phyloP scores from a whole-genome alignment of 2,888 invertebrate genomes.

The Aleiodes leptofemur region DNA sequence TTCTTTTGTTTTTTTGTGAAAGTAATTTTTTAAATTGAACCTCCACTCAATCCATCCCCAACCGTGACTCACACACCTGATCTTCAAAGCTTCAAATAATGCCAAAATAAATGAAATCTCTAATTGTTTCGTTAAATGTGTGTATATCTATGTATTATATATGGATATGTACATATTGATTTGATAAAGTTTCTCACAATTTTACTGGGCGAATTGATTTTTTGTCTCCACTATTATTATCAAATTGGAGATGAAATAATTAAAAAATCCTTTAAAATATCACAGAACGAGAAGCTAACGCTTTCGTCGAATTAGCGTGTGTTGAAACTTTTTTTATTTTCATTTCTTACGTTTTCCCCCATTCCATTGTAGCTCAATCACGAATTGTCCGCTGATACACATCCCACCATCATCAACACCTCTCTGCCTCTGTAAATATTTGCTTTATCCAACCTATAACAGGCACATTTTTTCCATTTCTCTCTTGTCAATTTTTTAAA shows the following conservation, averaged over 20 bases:
- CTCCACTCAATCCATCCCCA: constrained; percentile 23
- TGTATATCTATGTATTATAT: not conserved
- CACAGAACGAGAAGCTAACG: constrained; percentile 20
- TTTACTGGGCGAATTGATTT: constrained; percentile 32
- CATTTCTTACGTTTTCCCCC: constrained; percentile 2
- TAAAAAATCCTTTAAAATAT: not conserved
- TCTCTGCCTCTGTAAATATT: constrained; percentile 37
- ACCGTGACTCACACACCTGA: constrained; percentile 43
- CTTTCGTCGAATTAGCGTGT: constrained; percentile 31
- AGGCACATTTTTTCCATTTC: constrained; percentile 4
- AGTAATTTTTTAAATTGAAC: constrained; percentile 15
- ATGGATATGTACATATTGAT: constrained; percentile 19
- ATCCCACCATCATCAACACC: too few species aligned
- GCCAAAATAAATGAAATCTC: constrained; percentile 5
- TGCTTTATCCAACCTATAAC: constrained; percentile 28
- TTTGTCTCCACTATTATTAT: not conserved
- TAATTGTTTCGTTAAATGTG: constrained; percentile 9
- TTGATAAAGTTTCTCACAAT: not conserved
- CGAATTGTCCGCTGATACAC: not conserved
- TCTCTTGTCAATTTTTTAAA: constrained; percentile 22
- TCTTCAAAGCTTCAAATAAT: constrained; percentile 34
- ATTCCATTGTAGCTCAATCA: not conserved
- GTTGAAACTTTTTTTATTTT: constrained; percentile 26
- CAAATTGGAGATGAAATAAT: too few species aligned
- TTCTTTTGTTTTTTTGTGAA: constrained; percentile 5